Evolutionary conservation across 1,140 invertebrate genomes (phyloP), one percentile per base, ranked within the genome.

Genomic region (Hydropsyche tenuis): DNA sequence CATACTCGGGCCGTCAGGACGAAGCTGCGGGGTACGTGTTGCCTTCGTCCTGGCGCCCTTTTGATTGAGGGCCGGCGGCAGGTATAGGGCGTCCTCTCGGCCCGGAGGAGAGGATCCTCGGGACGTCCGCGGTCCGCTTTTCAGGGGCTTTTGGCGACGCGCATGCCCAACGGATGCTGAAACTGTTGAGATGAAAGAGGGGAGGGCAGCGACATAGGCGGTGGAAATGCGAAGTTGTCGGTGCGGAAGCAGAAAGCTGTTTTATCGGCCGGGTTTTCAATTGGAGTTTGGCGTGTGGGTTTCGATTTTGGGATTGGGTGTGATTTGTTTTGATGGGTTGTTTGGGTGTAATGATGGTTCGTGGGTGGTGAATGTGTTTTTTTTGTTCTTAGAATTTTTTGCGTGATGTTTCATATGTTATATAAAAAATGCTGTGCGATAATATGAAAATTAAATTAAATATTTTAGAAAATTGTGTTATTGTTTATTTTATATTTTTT

Each of bases 21-120:
- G n/a, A n/a, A n/a, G n/a, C 82, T 81, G 74, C 78, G 74, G 20
- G 81, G 79, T 46, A 64, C 22, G 48, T 53, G 9, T 16, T 18
- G n/a, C 6, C n/a, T 6, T 16, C 48, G 48, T 53, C 48, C 48
- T 53, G 48, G 48, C 48, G 48, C 48, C 48, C n/a, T 53, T 53
- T 53, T 53, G 48, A 18, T 53, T 20, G 48, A 53, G 12, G 45
- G 45, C 3, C 14, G 45, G 16, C 2, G 51, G 51, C 9, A 16
- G 7, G 51, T 16, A 20, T 53, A 20, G 53, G 56, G 64, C 51
- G 43, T 46, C 45, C 69, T 64, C n/a, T n/a, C n/a, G n/a, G n/a
- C n/a, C n/a, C 53, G 66, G 18, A 12, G 60, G 56, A 14, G 46
- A 63, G 45, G 48, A 64, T 16, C 45, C 63, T 69, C 64, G 22